Conservation (phyloP, 2,113 vertebrate species). For the Macheiramphus alcinus region DNA sequence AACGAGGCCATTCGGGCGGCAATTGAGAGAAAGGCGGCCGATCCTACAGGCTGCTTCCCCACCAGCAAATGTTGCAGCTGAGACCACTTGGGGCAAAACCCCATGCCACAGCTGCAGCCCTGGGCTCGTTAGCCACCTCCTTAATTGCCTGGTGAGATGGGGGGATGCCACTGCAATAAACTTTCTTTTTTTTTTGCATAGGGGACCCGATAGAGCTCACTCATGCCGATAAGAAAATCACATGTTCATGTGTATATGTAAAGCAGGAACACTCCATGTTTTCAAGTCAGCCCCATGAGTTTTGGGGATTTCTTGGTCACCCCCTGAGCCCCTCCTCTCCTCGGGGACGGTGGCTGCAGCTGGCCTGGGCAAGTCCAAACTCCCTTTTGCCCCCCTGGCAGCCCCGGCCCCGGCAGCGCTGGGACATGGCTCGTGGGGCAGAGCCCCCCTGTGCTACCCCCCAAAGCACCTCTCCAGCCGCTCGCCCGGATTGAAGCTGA, state of each 20-base stretch:
- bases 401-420: neutral
- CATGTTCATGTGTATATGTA: rapidly evolving
- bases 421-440: neutral
- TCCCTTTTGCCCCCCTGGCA: neutral
- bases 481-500: rapidly evolving
- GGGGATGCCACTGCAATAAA: neutral
- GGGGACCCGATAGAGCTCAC: neutral
- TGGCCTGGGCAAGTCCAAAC: neutral
- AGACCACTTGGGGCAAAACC: neutral
- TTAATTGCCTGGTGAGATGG: neutral
- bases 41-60: neutral
- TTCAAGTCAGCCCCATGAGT: neutral
- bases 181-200: neutral
- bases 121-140: neutral
- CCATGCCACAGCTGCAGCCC: neutral
- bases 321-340: neutral
- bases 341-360: neutral
- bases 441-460: neutral
- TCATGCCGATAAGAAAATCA: neutral
- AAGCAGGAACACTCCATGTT: neutral
- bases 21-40: neutral
- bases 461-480: neutral
- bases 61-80: neutral
- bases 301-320: neutral
- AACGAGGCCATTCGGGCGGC: neutral